Evolutionary conservation across 2,888 invertebrate genomes (phyloP), one percentile per base, ranked within the genome.

Genomic region (Siphlonurus alternatus): DNA sequence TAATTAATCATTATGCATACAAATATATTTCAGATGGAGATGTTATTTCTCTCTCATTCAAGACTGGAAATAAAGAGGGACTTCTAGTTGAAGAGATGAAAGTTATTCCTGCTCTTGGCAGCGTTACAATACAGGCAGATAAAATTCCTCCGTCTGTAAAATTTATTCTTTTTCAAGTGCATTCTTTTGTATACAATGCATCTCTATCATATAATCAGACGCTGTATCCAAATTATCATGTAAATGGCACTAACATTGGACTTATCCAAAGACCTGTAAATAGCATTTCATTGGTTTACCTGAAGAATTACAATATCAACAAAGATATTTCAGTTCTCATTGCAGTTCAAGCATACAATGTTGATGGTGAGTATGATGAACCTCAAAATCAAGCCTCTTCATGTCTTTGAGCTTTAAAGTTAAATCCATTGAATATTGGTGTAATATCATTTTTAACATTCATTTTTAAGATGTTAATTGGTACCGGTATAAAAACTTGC

Each of bases 151-250:
- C 73, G 1, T 73, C 73, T 64, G 72, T 81, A 38, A 75, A 77
- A 1, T 87, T 83, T 70, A 74, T 85, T 20, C 72, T 86, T 65
- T 74, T 85, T 54, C 86, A 88, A 82, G 80, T 80, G 2, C 88
- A 88, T 71, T 79, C 80, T 61, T 81, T 81, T 67, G 68, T 79
- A 18, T 73, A 79, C 65, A 81, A 83, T 72, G 72, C 87, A 0
- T 79, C 80, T 0, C 70, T 87, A 53, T 81, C 81, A 23, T 81
- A 78, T 66, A 73, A 76, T 66, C 73, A 71, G 62, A 71, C 70
- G 1, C 68, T 72, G 24, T 69, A 66, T 18, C 67, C 68, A 0
- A 73, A 74, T n/a, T 74, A 73, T 18, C 73, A 71, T 65, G 74
- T 83, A 1, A 76, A 70, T 18, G 87, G 87, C 0, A 81, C 80